These are phyloP conservation scores for Calypte anna DNA, from an alignment of 2,113 vertebrate species.

Conservation along the genomic window DNA sequence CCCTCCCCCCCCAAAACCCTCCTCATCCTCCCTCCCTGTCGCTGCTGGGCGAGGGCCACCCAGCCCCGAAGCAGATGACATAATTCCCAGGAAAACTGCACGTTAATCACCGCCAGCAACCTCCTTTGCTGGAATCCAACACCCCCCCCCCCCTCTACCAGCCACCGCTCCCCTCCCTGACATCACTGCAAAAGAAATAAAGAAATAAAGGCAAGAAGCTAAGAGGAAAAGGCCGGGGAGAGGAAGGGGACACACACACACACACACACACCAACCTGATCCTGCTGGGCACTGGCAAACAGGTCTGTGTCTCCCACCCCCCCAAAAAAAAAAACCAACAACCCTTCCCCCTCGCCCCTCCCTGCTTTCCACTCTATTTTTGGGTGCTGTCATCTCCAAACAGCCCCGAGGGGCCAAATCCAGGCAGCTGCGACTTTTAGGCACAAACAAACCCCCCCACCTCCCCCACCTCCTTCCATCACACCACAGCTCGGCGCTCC, in stretches of 20 bases:
- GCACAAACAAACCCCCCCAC: not conserved
- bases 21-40: not conserved
- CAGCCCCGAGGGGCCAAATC: constrained; percentile 11
- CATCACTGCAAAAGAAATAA: not conserved
- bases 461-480: not conserved
- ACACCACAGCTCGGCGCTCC: not conserved
- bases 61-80: constrained; percentile 54
- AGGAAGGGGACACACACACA: not conserved
- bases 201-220: not conserved
- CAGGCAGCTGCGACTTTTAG: constrained; percentile 40
- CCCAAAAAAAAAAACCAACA: not conserved
- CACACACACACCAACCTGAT: not conserved
- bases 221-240: not conserved
- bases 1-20: not conserved
- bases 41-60: constrained; percentile 33
- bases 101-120: constrained; percentile 30
- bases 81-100: constrained; percentile 58
- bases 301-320: not conserved
- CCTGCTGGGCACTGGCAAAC: not conserved
- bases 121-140: not conserved
- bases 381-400: constrained; percentile 33
- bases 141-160: not conserved
- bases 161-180: not conserved
- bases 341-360: not conserved
- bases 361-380: constrained; percentile 17